Percentiles rank a stretch among this genome's conserved stretches.
phyloP scores from a whole-genome alignment of 2,113 vertebrate species.

The Syngnathus scovelli region DNA sequence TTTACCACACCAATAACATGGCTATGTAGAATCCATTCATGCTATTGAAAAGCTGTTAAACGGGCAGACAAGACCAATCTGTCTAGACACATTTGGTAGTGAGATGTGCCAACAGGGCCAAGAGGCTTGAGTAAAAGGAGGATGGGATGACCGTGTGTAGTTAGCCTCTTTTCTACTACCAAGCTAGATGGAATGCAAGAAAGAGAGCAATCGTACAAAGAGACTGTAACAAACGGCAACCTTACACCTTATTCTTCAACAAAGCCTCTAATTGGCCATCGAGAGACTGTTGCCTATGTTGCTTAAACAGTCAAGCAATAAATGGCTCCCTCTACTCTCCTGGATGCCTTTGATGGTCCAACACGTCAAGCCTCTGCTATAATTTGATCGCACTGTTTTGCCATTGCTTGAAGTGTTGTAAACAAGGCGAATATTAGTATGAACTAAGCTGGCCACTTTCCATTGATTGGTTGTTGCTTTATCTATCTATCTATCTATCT shows the following conservation, averaged over 20 bases:
- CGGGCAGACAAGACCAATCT: slow-evolving; percentile 40
- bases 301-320: slow-evolving; percentile 51
- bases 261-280: slow-evolving; percentile 62
- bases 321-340: slow-evolving; percentile 47
- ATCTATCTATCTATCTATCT: background rate
- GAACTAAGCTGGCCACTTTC: slow-evolving; percentile 19
- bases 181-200: slow-evolving; percentile 34
- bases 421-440: slow-evolving; percentile 45
- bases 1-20: slow-evolving; percentile 13
- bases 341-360: slow-evolving; percentile 52
- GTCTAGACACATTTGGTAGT: slow-evolving; percentile 51
- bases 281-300: slow-evolving; percentile 61
- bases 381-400: slow-evolving; percentile 47
- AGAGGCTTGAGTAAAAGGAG: slow-evolving; percentile 50
- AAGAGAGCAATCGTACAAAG: slow-evolving; percentile 19
- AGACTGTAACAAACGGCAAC: slow-evolving; percentile 37
- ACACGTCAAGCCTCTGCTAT: slow-evolving; percentile 40
- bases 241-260: slow-evolving; percentile 39
- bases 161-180: slow-evolving; percentile 44
- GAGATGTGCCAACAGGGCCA: slow-evolving; percentile 36
- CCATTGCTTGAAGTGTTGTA: slow-evolving; percentile 33
- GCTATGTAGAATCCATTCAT: slow-evolving; percentile 41
- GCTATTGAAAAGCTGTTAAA: slow-evolving; percentile 41
- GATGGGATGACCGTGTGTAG: slow-evolving; percentile 52
- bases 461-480: slow-evolving; percentile 17